Percentiles rank a stretch among this genome's conserved stretches.
These are phyloP conservation scores for Stenotaenia linearis DNA, from an alignment of 2,888 invertebrate species.

Conservation along the genomic window DNA sequence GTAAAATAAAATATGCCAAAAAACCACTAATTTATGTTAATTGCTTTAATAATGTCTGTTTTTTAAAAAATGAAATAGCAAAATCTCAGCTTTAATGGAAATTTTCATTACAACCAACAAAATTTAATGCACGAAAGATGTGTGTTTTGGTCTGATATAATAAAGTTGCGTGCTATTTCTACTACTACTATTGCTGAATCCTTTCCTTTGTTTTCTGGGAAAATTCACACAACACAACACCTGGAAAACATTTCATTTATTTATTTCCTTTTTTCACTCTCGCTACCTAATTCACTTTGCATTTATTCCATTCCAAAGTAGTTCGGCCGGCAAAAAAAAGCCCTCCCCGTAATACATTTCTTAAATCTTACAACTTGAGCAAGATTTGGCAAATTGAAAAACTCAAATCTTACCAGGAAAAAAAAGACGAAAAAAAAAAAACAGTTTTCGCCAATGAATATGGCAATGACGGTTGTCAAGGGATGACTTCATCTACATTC, in stretches of 20 bases:
- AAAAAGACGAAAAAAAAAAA: neutral
- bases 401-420: neutral
- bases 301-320: neutral
- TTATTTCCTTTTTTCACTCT: constrained; percentile 1
- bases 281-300: neutral
- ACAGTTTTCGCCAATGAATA: neutral
- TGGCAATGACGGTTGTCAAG: constrained; percentile 24
- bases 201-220: constrained; percentile 12
- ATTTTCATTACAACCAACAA: neutral
- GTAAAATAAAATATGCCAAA: neutral
- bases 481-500: constrained; percentile 14
- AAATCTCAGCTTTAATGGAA: constrained; percentile 3
- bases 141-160: neutral
- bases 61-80: neutral
- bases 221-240: constrained; percentile 12
- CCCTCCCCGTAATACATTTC: neutral
- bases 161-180: neutral
- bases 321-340: neutral
- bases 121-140: constrained; percentile 8
- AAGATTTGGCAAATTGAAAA: constrained; percentile 1
- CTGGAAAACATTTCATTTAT: constrained; percentile 11
- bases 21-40: neutral
- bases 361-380: neutral
- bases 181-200: neutral
- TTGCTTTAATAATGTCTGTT: neutral